These are phyloP conservation scores for Coryphaenoides rupestris DNA, from an alignment of 2,113 vertebrate genomes.

Conservation along the genomic window DNA sequence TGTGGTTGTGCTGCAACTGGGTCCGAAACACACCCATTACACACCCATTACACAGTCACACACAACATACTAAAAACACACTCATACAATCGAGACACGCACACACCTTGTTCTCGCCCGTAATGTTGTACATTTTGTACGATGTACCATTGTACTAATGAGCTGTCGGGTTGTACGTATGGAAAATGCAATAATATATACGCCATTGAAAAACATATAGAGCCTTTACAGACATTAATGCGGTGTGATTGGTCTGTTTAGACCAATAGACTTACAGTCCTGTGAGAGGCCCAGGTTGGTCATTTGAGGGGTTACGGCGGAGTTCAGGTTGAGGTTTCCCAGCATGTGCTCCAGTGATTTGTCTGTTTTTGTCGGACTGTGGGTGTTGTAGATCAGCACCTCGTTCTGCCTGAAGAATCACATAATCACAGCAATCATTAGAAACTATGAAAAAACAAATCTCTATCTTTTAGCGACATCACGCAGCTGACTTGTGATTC, in stretches of 20 bases:
- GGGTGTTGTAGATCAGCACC: constrained; percentile 62
- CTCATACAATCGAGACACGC: no score
- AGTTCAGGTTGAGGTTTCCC: constrained; percentile 84
- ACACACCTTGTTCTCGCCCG: no score
- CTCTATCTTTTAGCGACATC: not conserved
- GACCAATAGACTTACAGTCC: constrained; percentile 74
- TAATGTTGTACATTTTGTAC: no score
- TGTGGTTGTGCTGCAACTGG: no score
- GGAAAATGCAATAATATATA: not conserved
- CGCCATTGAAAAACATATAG: not conserved
- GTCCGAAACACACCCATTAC: not conserved
- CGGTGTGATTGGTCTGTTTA: not conserved
- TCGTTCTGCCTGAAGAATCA: constrained; percentile 72
- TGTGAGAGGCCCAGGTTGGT: constrained; percentile 79
- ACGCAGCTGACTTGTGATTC: constrained; percentile 1
- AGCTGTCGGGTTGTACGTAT: no score
- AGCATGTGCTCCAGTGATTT: constrained; percentile 84
- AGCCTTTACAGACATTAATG: not conserved
- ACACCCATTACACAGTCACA: not conserved
- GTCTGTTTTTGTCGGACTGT: constrained; percentile 73
- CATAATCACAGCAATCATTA: constrained; percentile 44
- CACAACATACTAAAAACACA: not conserved
- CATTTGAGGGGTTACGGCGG: constrained; percentile 74
- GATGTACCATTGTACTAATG: no score
- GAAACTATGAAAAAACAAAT: constrained; percentile 14